These are phyloP conservation scores for Galeopterus variegatus DNA, from an alignment of 2,113 vertebrate species.

Conservation along the genomic window DNA sequence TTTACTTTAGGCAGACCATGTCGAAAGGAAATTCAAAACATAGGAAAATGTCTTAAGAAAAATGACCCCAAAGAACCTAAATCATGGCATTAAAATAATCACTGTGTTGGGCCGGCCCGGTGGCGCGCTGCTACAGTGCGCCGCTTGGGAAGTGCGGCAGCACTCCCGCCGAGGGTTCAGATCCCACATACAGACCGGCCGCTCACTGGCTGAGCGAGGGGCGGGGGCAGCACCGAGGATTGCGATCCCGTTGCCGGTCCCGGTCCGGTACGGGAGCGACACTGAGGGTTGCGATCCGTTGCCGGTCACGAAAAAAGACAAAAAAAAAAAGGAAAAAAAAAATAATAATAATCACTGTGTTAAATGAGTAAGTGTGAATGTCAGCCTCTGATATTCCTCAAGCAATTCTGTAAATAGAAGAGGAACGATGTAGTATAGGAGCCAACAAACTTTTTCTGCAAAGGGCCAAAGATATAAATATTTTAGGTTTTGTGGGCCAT, in stretches of 20 bases:
- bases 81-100: not conserved
- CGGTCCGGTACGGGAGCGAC: too few species aligned
- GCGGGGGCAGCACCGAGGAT: too few species aligned
- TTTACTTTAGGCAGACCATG: not conserved
- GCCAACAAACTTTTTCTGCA: not conserved
- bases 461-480: not conserved
- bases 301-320: too few species aligned
- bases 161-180: too few species aligned
- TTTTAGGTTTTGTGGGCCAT: not conserved
- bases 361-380: not conserved
- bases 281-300: too few species aligned
- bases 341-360: not conserved
- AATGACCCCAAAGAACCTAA: not conserved
- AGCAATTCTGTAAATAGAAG: not conserved
- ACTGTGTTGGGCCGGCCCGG: too few species aligned
- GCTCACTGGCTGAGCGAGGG: too few species aligned
- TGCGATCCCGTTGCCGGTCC: too few species aligned
- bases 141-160: too few species aligned
- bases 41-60: not conserved
- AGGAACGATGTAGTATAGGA: not conserved
- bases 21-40: conserved; percentile 13
- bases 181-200: too few species aligned
- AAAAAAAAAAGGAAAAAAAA: too few species aligned
- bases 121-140: too few species aligned
- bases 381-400: not conserved